Percentiles rank a stretch among this genome's conserved stretches.
Evolutionary conservation across 2,888 invertebrate genomes (phyloP).

Genomic region (Chromoteleia sp.): DNA sequence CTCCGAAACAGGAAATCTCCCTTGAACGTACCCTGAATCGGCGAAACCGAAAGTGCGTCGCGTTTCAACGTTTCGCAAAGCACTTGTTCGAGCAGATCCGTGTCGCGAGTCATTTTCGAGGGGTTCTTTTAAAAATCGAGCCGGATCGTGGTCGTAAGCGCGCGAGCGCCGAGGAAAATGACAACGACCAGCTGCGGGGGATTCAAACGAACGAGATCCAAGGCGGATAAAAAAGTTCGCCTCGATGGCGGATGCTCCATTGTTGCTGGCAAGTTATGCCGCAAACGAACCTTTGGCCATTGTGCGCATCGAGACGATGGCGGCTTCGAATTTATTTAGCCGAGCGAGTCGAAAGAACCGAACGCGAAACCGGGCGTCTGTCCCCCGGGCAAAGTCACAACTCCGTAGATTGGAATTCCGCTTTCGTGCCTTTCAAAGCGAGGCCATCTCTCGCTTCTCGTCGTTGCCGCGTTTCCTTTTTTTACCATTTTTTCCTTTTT

Average conservation of each 20-base stretch:
- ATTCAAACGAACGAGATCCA: slow-evolving; percentile 71
- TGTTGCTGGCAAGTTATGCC: slow-evolving; percentile 62
- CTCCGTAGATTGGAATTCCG: slow-evolving; percentile 39
- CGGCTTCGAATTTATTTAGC: slow-evolving; percentile 61
- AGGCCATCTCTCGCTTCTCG: neutral
- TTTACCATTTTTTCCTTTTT: no score
- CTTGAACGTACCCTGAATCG: no score
- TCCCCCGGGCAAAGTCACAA: slow-evolving; percentile 33
- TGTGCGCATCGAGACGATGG: slow-evolving; percentile 62
- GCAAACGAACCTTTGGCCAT: slow-evolving; percentile 43
- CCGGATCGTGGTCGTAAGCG: slow-evolving; percentile 1
- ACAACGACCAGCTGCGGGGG: slow-evolving; percentile 54
- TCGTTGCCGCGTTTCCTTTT: no score
- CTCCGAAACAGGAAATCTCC: no score
- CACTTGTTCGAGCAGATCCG: no score
- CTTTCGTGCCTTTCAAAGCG: slow-evolving; percentile 22
- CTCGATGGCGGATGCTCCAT: slow-evolving; percentile 69
- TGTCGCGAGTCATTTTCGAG: no score
- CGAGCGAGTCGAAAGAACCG: slow-evolving; percentile 1
- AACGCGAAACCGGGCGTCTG: neutral
- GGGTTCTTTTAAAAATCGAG: slow-evolving; percentile 10
- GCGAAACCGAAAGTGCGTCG: no score
- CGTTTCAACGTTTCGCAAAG: neutral
- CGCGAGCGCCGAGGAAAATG: slow-evolving; percentile 25
- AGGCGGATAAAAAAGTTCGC: slow-evolving; percentile 60